Evolutionary conservation across 2,797 vertebrate species (phyloP).

Genomic region (Rhabdomys pumilio): DNA sequence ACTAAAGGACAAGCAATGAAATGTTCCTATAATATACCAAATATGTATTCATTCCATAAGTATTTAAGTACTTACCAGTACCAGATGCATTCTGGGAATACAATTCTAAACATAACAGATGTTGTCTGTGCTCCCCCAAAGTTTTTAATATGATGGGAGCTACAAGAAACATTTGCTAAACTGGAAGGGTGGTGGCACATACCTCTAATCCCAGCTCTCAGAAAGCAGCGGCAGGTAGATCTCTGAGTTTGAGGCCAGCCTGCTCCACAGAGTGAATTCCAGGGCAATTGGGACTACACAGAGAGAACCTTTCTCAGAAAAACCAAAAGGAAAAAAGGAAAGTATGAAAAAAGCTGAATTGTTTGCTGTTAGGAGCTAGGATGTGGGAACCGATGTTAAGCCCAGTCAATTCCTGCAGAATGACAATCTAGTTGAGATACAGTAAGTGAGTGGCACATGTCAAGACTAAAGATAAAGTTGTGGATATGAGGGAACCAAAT

Average conservation of each 20-base stretch:
- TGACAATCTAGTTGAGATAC: not conserved
- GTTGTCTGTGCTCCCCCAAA: not conserved
- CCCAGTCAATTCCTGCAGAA: not conserved
- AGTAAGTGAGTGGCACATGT: not conserved
- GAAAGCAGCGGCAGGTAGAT: not conserved
- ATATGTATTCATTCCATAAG: not conserved
- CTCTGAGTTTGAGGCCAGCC: not conserved
- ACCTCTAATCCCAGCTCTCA: not conserved
- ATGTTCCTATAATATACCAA: conserved; percentile 4
- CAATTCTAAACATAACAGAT: not conserved
- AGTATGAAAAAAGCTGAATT: not conserved
- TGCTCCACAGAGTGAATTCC: not conserved
- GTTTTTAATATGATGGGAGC: not conserved
- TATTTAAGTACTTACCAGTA: not conserved
- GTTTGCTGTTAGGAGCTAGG: not conserved
- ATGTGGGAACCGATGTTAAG: not conserved
- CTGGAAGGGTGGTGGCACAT: not conserved
- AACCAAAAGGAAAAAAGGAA: not conserved
- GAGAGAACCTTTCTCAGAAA: not conserved
- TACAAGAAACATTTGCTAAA: not conserved
- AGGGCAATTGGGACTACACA: not conserved
- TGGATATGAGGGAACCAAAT: not conserved
- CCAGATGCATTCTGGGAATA: not conserved
- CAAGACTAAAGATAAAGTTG: conserved; percentile 4
- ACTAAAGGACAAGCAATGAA: not conserved